A percentile compares a stretch with the other conserved stretches of the same genome.
Evolutionary conservation across 2,888 invertebrate species (phyloP).

Genomic region (Lasioglossum figueresi): DNA sequence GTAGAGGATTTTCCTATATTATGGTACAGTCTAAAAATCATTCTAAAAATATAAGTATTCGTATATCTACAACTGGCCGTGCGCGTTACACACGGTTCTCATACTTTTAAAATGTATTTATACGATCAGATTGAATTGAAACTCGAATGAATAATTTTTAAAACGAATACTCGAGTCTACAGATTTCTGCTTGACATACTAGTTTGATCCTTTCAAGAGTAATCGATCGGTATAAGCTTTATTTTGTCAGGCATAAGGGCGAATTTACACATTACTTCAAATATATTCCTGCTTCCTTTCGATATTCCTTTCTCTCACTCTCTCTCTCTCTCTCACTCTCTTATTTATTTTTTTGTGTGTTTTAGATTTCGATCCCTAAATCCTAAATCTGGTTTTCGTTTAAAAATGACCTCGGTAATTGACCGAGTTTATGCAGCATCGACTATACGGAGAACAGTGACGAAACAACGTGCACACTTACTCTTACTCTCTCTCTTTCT

Average conservation of each 20-base stretch:
- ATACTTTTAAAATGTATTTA: conserved; percentile 23
- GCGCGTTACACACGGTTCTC: not conserved
- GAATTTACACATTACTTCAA: conserved; percentile 47
- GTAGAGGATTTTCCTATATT: conserved; percentile 20
- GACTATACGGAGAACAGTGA: conserved; percentile 57
- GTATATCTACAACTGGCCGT: conserved; percentile 44
- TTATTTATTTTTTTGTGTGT: not conserved
- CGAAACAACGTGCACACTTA: conserved; percentile 36
- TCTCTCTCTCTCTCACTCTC: too few species aligned
- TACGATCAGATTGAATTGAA: conserved; percentile 14
- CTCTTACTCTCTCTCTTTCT: conserved; percentile 5
- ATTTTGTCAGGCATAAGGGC: conserved; percentile 68
- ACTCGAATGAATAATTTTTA: conserved; percentile 20
- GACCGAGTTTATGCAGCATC: conserved; percentile 55
- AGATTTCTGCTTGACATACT: not conserved
- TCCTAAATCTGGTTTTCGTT: conserved; percentile 40
- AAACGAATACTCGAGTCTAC: conserved; percentile 14
- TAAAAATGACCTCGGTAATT: conserved; percentile 46
- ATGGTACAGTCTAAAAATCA: conserved; percentile 47
- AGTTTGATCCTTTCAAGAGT: not conserved
- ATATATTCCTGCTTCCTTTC: conserved; percentile 42
- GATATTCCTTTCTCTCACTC: conserved; percentile 31
- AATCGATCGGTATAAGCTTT: conserved; percentile 59
- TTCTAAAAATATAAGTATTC: conserved; percentile 61
- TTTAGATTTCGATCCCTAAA: conserved; percentile 28